Evolutionary conservation across 2,113 vertebrate genomes (phyloP).

Genomic region (Hemibagrus wyckioides): DNA sequence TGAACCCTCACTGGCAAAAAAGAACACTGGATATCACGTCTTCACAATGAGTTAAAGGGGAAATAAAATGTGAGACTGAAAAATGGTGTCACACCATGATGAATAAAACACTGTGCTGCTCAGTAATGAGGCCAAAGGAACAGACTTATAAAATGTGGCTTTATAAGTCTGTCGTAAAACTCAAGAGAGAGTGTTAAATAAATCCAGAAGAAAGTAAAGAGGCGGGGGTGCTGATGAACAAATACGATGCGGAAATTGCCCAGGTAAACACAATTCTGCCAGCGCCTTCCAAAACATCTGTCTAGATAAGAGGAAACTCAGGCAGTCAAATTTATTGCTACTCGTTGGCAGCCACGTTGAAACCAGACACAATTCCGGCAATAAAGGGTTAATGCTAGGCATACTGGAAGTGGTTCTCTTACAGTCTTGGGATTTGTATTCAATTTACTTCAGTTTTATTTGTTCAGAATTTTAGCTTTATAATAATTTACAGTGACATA

Average conservation of each 20-base stretch:
- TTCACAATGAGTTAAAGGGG: conserved; percentile 21
- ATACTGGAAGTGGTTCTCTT: not conserved
- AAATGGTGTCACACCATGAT: conserved; percentile 16
- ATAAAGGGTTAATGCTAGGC: not conserved
- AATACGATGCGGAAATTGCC: not conserved
- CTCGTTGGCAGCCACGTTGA: not conserved
- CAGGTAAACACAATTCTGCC: not conserved
- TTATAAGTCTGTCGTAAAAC: not conserved
- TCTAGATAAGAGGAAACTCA: conserved; percentile 69
- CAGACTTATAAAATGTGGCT: not conserved
- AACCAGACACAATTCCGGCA: not conserved
- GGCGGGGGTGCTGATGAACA: not conserved
- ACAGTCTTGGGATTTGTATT: not conserved
- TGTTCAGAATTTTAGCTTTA: not conserved
- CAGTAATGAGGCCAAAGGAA: not conserved
- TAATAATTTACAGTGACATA: not conserved
- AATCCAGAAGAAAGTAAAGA: not conserved
- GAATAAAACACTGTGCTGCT: not conserved
- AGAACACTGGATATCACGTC: conserved; percentile 22
- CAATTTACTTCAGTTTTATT: not conserved
- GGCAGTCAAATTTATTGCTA: conserved; percentile 10
- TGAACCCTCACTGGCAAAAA: conserved; percentile 37
- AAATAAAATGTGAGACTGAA: conserved; percentile 37
- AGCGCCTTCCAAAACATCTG: conserved; percentile 27
- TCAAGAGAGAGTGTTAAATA: not conserved